Evolutionary conservation across 2,797 vertebrate species (phyloP).

Genomic region (Leontocebus nigricollis): DNA sequence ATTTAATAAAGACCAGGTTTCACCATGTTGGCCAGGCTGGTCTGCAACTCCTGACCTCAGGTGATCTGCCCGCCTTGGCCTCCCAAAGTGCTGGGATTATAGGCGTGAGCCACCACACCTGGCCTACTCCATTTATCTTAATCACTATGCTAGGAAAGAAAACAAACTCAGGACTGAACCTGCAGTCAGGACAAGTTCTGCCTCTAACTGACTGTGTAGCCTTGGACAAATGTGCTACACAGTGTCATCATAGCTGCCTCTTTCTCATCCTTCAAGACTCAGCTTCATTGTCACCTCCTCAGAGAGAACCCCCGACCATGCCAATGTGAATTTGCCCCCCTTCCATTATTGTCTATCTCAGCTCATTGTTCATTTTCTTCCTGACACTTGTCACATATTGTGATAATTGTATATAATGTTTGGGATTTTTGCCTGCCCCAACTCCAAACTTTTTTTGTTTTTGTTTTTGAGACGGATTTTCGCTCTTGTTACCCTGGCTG

Average conservation of each 20-base stretch:
- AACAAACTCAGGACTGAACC: background rate
- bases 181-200: too few relatives aligned
- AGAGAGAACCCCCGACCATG: background rate
- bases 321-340: background rate
- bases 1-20: background rate
- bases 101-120: too few relatives aligned
- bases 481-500: fast-evolving
- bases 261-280: background rate
- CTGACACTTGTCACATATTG: background rate
- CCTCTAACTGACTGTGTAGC: too few relatives aligned
- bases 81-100: too few relatives aligned
- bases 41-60: background rate
- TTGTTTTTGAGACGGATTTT: too few relatives aligned
- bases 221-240: too few relatives aligned
- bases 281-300: background rate
- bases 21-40: background rate
- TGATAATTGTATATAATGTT: background rate
- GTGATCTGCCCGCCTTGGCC: too few relatives aligned
- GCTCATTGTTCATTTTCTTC: background rate
- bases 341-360: background rate
- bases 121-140: background rate
- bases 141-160: background rate
- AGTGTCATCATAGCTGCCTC: background rate
- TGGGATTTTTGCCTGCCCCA: background rate
- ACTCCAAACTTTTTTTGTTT: background rate